A percentile compares a stretch with the other conserved stretches of the same genome.
phyloP scores from a whole-genome alignment of 2,888 invertebrate genomes.

The Sesia apiformis region DNA sequence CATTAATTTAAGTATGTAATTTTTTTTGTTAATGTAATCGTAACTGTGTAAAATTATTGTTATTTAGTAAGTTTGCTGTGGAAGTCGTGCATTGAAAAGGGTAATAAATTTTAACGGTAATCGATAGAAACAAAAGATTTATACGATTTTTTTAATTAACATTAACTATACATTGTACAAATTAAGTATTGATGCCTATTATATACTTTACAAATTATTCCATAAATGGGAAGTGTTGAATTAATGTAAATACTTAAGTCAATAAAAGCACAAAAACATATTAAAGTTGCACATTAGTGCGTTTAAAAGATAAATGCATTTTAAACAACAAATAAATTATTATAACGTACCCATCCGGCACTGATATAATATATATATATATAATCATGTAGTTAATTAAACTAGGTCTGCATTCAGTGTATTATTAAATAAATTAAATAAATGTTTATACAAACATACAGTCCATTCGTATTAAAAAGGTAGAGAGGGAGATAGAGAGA shows the following conservation, averaged over 20 bases:
- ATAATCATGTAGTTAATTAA: too few species aligned
- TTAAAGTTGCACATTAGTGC: background rate
- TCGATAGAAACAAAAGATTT: background rate
- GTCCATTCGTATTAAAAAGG: background rate
- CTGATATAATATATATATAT: too few species aligned
- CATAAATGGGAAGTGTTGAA: too few species aligned
- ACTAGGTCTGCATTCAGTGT: too few species aligned
- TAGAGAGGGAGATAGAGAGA: background rate
- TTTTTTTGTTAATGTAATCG: too few species aligned
- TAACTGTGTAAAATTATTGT: background rate
- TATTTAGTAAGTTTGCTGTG: background rate
- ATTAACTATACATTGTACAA: background rate
- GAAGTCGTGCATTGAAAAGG: too few species aligned
- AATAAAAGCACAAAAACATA: background rate
- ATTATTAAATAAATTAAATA: background rate
- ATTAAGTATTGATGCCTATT: background rate
- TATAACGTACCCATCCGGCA: background rate
- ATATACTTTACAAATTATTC: too few species aligned
- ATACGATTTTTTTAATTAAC: background rate
- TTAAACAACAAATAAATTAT: background rate
- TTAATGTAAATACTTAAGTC: background rate
- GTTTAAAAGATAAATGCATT: background rate
- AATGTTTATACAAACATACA: constrained; percentile 2
- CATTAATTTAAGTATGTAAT: too few species aligned
- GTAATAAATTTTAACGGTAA: background rate